A percentile compares a stretch with the other conserved stretches of the same genome.
Evolutionary conservation across 1,140 invertebrate genomes (phyloP).

Genomic region (Drosophila bocqueti): DNA sequence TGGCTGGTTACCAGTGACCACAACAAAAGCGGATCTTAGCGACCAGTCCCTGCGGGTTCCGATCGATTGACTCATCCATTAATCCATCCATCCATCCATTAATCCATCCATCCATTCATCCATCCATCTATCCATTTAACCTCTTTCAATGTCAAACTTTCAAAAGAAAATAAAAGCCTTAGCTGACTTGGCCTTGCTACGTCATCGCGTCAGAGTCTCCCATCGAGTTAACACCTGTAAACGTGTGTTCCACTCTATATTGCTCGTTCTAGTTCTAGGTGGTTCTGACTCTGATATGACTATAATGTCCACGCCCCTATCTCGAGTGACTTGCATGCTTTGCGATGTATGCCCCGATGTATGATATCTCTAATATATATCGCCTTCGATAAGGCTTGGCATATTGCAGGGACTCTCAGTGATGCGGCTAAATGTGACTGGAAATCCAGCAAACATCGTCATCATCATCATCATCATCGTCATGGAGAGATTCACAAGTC

Average conservation of each 20-base stretch:
- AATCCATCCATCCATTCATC: background rate
- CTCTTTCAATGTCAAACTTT: constrained; percentile 27
- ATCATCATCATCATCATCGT: background rate
- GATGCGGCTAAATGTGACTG: background rate
- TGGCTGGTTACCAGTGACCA: constrained; percentile 15
- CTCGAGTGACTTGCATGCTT: constrained; percentile 23
- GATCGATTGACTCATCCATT: constrained; percentile 27
- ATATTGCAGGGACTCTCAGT: constrained; percentile 1
- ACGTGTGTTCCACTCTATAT: constrained; percentile 8
- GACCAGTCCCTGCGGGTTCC: background rate
- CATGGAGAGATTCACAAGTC: constrained; percentile 7
- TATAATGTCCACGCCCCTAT: constrained; percentile 5
- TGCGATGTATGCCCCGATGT: background rate
- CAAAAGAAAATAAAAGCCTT: background rate
- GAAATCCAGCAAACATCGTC: constrained; percentile 7
- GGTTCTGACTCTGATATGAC: constrained; percentile 25
- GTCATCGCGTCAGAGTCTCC: constrained; percentile 7
- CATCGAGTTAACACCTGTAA: constrained; percentile 18
- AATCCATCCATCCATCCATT: background rate
- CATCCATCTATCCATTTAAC: constrained; percentile 1
- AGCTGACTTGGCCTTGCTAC: background rate
- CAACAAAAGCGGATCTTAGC: constrained; percentile 37
- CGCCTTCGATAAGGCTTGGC: background rate
- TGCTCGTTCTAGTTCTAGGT: constrained; percentile 6
- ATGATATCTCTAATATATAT: constrained; percentile 14